phyloP scores from a whole-genome alignment of 1,140 invertebrate genomes.

The Drosophila nigrodunni region DNA sequence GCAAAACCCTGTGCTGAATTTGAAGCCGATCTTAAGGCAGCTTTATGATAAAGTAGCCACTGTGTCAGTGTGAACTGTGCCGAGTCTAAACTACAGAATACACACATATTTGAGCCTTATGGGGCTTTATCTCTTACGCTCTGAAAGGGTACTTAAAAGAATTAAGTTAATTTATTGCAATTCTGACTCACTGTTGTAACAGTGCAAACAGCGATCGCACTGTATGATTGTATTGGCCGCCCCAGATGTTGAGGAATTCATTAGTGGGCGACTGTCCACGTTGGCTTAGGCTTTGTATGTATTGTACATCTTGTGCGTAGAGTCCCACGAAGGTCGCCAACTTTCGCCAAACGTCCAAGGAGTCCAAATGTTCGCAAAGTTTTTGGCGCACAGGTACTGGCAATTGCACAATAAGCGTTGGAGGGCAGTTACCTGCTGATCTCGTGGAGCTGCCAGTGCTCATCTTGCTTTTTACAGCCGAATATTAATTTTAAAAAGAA shows the following conservation, averaged over 20 bases:
- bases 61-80: too few relatives aligned
- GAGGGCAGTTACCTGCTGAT: constrained; percentile 36
- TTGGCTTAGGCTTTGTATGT: constrained; percentile 85
- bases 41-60: too few relatives aligned
- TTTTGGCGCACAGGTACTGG: constrained; percentile 88
- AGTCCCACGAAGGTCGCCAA: constrained; percentile 87
- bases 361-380: constrained; percentile 91
- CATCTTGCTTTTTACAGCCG: constrained; percentile 17
- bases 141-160: neutral
- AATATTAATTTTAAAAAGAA: too few relatives aligned
- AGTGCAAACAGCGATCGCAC: constrained; percentile 91
- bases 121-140: neutral
- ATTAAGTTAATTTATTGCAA: neutral
- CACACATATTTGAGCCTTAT: too few relatives aligned
- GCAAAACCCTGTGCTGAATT: too few relatives aligned
- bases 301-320: constrained; percentile 86
- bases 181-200: constrained; percentile 85
- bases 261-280: constrained; percentile 89
- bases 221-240: constrained; percentile 91
- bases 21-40: too few relatives aligned
- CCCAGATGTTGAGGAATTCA: constrained; percentile 91
- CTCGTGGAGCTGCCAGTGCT: constrained; percentile 26
- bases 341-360: constrained; percentile 91
- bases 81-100: too few relatives aligned
- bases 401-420: constrained; percentile 81